Conservation (phyloP, 2,888 invertebrate species). For the Epinotia brunnichana region DNA sequence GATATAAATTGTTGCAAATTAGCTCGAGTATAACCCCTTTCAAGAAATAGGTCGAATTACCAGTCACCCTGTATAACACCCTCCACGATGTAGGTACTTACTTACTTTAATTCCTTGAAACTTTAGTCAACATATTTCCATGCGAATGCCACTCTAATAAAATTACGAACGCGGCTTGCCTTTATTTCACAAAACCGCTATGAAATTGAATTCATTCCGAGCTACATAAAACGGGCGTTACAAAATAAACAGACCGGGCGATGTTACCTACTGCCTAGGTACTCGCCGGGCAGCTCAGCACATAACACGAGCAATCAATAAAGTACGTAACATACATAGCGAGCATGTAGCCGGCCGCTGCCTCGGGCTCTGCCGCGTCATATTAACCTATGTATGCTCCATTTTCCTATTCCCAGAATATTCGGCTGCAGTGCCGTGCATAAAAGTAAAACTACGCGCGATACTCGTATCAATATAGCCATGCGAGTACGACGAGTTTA, state of each 20-base stretch:
- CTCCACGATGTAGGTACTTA: background rate
- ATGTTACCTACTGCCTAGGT: constrained; percentile 56
- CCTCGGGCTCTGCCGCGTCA: constrained; percentile 29
- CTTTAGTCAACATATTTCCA: background rate
- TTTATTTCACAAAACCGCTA: constrained; percentile 2
- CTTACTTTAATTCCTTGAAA: background rate
- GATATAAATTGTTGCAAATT: too few species aligned
- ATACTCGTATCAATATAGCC: background rate
- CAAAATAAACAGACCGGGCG: constrained; percentile 59
- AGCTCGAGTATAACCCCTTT: too few species aligned
- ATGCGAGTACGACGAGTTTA: background rate
- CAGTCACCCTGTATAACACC: too few species aligned
- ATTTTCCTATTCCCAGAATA: constrained; percentile 36
- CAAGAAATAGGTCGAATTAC: too few species aligned
- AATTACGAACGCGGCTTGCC: background rate
- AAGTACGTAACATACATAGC: constrained; percentile 60
- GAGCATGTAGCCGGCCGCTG: constrained; percentile 47
- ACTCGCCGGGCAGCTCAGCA: constrained; percentile 39
- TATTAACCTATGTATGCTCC: constrained; percentile 34
- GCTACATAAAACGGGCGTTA: constrained; percentile 40
- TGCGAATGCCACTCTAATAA: background rate
- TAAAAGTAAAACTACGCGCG: background rate
- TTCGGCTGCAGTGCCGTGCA: constrained; percentile 23
- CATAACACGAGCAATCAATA: constrained; percentile 64
- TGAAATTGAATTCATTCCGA: constrained; percentile 3